Evolutionary conservation across 2,113 vertebrate genomes (phyloP), one percentile per base, ranked within the genome.

Genomic region (Melanotaenia duboulayi): DNA sequence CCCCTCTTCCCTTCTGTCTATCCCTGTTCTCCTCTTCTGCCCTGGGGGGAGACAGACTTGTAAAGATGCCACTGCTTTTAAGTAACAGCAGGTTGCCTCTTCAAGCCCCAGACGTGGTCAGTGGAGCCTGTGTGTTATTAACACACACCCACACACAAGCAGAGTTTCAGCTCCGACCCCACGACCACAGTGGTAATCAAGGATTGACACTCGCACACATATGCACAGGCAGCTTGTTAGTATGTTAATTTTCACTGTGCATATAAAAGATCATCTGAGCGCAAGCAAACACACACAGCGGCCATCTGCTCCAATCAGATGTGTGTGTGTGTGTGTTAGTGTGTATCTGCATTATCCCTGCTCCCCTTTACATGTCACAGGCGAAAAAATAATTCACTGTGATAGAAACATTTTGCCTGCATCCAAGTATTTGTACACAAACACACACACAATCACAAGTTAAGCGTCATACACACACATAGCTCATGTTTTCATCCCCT

Each of bases 221-320:
- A 76, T 63, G 76, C 78, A 65, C 55, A 60, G 63, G 71, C 82
- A 79, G 76, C 90, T 89, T 88, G 87, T 90, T 89, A 89, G 82
- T 89, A 89, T 92, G 91, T 87, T 92, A 87, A 90, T 92, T 90
- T 89, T 55, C 60, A 65, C 71, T 74, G 84, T 84, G 83, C 86
- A 90, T 89, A 86, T 84, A 82, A 88, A 89, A 87, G 80, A 91
- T 92, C 89, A 90, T 85, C 68, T 84, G 80, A 90, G 87, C 72
- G 74, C 81, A 89, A 85, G 90, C 86, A 88, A 78, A 86, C 87
- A 84, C 89, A 90, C 82, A 87, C 85, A 76, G 81, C 1, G 65
- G 57, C 87, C 90, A 91, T 92, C 91, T 92, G 91, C 80, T 90
- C 80, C 79, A 66, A 66, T 42, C 44, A 57, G 28, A 46, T 79